These are phyloP conservation scores for Pimephales promelas DNA, from an alignment of 2,113 vertebrate genomes.

Conservation along the genomic window DNA sequence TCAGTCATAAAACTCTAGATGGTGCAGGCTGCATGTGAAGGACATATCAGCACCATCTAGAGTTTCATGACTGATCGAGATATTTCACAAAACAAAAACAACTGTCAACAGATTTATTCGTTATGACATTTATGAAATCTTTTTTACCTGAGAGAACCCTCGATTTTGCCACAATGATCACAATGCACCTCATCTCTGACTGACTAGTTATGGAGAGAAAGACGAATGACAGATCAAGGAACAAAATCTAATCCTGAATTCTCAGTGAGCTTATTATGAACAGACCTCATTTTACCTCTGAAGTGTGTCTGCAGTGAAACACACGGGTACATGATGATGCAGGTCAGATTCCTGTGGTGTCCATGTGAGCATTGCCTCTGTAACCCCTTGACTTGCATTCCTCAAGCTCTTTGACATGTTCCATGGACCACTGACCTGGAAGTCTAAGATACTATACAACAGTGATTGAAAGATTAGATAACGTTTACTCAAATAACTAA, in stretches of 20 bases:
- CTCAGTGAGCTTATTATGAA: not conserved
- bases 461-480: not conserved
- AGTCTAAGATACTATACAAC: constrained; percentile 63
- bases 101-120: not conserved
- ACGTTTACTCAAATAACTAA: not conserved
- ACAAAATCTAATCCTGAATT: not conserved
- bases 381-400: not conserved
- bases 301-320: constrained; percentile 73
- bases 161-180: constrained; percentile 61
- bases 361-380: constrained; percentile 65
- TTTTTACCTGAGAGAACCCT: constrained; percentile 62
- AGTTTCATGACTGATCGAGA: not conserved
- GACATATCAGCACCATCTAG: not conserved
- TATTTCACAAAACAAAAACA: not conserved
- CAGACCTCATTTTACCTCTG: constrained; percentile 39
- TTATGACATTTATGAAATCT: no score
- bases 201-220: constrained; percentile 61
- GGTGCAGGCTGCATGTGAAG: not conserved
- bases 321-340: constrained; percentile 63
- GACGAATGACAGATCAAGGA: not conserved
- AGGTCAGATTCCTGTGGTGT: constrained; percentile 59
- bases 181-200: constrained; percentile 75
- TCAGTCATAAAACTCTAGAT: no score
- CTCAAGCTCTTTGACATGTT: constrained; percentile 65
- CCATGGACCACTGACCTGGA: constrained; percentile 74